A percentile compares a stretch with the other conserved stretches of the same genome.
These are phyloP conservation scores for Pelecanoides urinatrix DNA, from an alignment of 2,113 vertebrate genomes.

Conservation along the genomic window DNA sequence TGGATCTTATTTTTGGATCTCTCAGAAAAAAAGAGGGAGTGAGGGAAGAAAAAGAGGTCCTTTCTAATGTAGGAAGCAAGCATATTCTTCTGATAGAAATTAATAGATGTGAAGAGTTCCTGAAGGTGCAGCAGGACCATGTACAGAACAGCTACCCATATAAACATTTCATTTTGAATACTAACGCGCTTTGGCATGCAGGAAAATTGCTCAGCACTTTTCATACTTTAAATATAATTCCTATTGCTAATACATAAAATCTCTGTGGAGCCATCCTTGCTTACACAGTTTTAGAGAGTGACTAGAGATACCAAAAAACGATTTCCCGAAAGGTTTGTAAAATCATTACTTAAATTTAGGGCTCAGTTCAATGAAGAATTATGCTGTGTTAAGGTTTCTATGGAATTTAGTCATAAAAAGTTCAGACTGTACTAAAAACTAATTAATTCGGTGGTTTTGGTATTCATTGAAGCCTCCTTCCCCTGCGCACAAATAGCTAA, in stretches of 20 bases:
- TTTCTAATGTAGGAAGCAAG: background rate
- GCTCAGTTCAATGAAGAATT: conserved; percentile 29
- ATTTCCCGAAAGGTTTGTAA: conserved; percentile 42
- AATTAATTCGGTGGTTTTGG: conserved; percentile 45
- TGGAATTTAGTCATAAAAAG: conserved; percentile 43
- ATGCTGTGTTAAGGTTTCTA: conserved; percentile 25
- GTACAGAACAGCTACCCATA: background rate
- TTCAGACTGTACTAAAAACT: conserved; percentile 51
- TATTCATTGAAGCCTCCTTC: conserved; percentile 42
- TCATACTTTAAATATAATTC: conserved; percentile 25
- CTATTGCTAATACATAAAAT: background rate
- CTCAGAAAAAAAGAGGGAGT: background rate
- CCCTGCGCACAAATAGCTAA: background rate
- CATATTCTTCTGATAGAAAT: background rate
- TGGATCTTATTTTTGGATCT: background rate
- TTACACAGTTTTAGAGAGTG: background rate
- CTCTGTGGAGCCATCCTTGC: background rate
- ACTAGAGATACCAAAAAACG: conserved; percentile 10
- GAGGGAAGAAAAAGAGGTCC: background rate
- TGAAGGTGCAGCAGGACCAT: background rate
- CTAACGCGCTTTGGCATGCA: background rate
- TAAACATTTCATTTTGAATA: background rate
- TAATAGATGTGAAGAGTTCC: background rate
- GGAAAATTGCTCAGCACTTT: background rate
- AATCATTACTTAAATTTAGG: conserved; percentile 33